phyloP scores from a whole-genome alignment of 2,888 invertebrate species.

The Lasius fuliginosus region DNA sequence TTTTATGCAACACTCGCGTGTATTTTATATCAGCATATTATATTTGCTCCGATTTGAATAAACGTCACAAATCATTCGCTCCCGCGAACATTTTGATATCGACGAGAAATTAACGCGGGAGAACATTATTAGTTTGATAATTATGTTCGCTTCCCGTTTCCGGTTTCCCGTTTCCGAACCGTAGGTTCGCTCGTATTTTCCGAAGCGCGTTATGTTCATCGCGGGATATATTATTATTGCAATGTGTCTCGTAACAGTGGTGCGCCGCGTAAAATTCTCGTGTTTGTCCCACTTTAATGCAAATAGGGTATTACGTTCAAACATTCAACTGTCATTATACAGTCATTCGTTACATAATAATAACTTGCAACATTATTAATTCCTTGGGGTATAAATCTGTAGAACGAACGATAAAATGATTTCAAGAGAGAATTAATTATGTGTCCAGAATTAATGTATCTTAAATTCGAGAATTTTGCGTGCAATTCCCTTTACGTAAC shows the following conservation, averaged over 20 bases:
- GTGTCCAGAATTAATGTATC: neutral
- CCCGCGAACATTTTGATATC: neutral
- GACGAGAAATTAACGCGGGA: neutral
- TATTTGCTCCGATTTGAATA: neutral
- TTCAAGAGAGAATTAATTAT: neutral
- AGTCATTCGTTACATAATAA: conserved; percentile 1
- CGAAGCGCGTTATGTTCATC: neutral
- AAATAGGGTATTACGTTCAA: neutral
- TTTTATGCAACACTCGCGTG: neutral
- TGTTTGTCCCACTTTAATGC: conserved; percentile 5
- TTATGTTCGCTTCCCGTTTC: neutral
- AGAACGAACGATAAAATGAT: neutral
- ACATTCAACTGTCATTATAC: neutral
- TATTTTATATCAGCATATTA: neutral
- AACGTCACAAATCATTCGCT: neutral
- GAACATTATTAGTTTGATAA: conserved; percentile 1
- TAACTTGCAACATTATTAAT: neutral
- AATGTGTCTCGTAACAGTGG: neutral
- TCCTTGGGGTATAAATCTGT: neutral
- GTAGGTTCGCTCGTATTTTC: conserved; percentile 12
- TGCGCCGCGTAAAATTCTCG: neutral
- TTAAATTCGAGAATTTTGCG: neutral
- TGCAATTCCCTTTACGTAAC: neutral
- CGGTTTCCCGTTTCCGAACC: neutral
- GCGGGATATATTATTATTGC: conserved; percentile 26